A percentile compares a stretch with the other conserved stretches of the same genome.
phyloP scores from a whole-genome alignment of 2,888 invertebrate genomes.

The Lacanobia wlatinum region DNA sequence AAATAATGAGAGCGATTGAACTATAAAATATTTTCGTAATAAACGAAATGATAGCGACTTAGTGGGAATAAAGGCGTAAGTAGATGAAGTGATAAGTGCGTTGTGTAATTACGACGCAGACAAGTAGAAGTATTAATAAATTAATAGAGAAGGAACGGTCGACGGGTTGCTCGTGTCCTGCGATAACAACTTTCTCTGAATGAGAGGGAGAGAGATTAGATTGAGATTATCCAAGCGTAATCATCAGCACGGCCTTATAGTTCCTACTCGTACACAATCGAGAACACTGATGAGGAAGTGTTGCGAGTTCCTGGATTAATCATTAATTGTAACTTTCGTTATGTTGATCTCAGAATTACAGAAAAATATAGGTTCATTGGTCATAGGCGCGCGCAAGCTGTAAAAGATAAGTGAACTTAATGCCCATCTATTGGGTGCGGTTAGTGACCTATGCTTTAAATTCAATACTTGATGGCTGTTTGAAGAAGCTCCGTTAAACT shows the following conservation, averaged over 20 bases:
- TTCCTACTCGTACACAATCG: conserved; percentile 81
- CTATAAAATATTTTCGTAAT: conserved; percentile 44
- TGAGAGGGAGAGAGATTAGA: conserved; percentile 80
- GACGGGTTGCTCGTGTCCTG: conserved; percentile 62
- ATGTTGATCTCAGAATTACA: conserved; percentile 52
- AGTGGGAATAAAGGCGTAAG: conserved; percentile 29
- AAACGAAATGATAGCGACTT: conserved; percentile 20
- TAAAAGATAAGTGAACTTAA: conserved; percentile 24
- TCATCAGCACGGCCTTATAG: conserved; percentile 81
- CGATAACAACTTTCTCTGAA: conserved; percentile 83
- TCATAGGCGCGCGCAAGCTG: conserved; percentile 22
- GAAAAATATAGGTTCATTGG: conserved; percentile 52
- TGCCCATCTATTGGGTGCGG: conserved; percentile 8
- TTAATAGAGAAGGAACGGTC: conserved; percentile 60
- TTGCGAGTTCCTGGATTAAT: conserved; percentile 71
- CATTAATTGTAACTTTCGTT: conserved; percentile 65
- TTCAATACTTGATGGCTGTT: conserved; percentile 9
- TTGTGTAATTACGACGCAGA: conserved; percentile 67
- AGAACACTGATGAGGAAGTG: conserved; percentile 78
- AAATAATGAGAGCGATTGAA: conserved; percentile 58
- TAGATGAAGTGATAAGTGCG: conserved; percentile 51
- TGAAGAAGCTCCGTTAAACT: not conserved
- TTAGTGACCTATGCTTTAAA: conserved; percentile 23
- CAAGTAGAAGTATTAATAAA: conserved; percentile 59
- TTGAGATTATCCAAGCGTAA: conserved; percentile 84